A percentile compares a stretch with the other conserved stretches of the same genome.
phyloP scores from a whole-genome alignment of 64 coral and sea anemone species.

The Actinia equina region DNA sequence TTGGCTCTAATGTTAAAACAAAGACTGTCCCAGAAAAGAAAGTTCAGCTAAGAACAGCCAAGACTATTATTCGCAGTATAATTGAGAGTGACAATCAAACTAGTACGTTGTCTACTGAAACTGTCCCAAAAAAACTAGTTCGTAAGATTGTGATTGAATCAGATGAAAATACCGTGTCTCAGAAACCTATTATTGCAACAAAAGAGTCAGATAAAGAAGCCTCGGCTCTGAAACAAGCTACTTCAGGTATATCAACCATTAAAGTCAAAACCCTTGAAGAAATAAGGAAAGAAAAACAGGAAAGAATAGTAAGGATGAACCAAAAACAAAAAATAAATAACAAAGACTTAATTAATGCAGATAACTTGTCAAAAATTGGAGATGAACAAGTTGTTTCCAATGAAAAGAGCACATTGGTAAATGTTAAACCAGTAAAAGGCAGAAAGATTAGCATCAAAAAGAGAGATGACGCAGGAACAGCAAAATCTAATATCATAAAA shows the following conservation, averaged over 20 bases:
- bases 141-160: not conserved
- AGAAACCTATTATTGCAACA: not conserved
- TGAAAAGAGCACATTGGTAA: not conserved
- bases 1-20: not conserved
- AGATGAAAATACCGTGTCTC: not conserved
- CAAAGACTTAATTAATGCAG: not conserved
- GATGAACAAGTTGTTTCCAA: not conserved
- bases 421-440: not conserved
- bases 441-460: not conserved
- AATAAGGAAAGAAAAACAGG: constrained; percentile 71
- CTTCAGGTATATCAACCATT: not conserved
- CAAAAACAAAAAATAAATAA: not conserved
- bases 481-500: not conserved
- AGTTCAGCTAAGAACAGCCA: not conserved
- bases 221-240: not conserved
- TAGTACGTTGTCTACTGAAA: not conserved
- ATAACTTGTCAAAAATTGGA: not conserved
- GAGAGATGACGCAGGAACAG: not conserved
- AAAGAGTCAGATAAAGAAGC: not conserved
- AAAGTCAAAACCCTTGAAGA: constrained; percentile 80
- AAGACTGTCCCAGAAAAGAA: not conserved
- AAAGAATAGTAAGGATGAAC: constrained; percentile 2
- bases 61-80: constrained; percentile 6
- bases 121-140: constrained; percentile 14
- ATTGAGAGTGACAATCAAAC: not conserved